Evolutionary conservation across 2,113 vertebrate genomes (phyloP), one percentile per base, ranked within the genome.

Genomic region (Saimiri boliviensis): DNA sequence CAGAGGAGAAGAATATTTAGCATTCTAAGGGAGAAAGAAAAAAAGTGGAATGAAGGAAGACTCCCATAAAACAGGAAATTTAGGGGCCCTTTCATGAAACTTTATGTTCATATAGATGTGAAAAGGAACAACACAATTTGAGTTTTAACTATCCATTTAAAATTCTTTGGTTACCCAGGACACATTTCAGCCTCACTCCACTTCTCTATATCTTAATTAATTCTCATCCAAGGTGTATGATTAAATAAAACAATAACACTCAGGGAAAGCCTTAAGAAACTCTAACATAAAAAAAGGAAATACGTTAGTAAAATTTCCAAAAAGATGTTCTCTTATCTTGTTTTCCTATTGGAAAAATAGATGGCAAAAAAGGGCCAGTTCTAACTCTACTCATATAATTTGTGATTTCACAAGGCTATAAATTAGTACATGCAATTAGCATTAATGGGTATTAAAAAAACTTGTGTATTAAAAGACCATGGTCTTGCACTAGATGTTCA

Each of bases 1-100:
- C 81, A 96, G 95, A 95, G 98, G 93, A 94, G 71, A 74, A 98
- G 60, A 54, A 90, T 84, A 96, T 71, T 92, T 95, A 95, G 82
- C 89, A 95, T 96, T 97, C 91, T 94, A 82, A 95, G 83, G 21
- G 35, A 54, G 80, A 87, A 89, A 86, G 45, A 0, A 86, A 94
- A 96, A 32, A 47, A 76, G 17, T 27, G 13, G 20, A 66, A 68
- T 94, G 94, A 94, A 93, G 79, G 70, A 95, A 96, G 83, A 93
- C 73, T 56, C 19, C 74, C 66, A 94, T 85, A 91, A 98, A 94
- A 97, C 32, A 86, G 70, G 63, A 42, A 88, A 79, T 58, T 90
- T 54, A 89, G 40, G 68, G 13, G n/a, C 20, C 25, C 13, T 60
- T 94, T 91, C 52, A 66, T 89, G 90, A 94, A 96, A 66, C 9